A percentile compares a stretch with the other conserved stretches of the same genome.
phyloP scores from a whole-genome alignment of 2,113 vertebrate genomes.

The Formicarius rufipectus region DNA sequence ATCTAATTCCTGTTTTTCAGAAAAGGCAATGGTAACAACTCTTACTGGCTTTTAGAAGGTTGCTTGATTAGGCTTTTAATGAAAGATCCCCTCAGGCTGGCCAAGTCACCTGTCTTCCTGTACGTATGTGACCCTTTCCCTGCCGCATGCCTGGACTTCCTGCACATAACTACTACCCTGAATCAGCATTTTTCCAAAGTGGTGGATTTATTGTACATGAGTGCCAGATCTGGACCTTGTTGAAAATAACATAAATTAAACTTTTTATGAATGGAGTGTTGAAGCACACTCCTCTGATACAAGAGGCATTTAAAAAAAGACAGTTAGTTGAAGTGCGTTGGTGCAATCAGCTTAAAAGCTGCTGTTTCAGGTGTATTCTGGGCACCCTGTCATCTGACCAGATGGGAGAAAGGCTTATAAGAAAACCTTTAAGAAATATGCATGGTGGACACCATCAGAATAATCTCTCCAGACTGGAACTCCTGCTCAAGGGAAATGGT shows the following conservation, averaged over 20 bases:
- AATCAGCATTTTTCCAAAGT: background rate
- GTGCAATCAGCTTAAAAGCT: background rate
- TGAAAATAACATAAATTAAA: background rate
- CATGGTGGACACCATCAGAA: background rate
- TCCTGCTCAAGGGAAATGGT: background rate
- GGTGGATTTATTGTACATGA: background rate
- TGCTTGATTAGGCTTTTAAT: background rate
- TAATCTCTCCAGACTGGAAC: background rate
- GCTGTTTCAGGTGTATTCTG: background rate
- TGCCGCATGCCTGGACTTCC: rapidly evolving
- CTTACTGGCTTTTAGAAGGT: background rate
- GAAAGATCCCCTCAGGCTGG: background rate
- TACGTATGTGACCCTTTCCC: background rate
- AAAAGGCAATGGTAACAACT: background rate
- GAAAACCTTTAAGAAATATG: background rate
- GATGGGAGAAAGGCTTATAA: background rate
- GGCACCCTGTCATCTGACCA: background rate
- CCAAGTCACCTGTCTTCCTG: background rate
- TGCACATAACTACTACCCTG: background rate
- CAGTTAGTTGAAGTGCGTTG: background rate
- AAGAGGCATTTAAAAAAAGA: background rate
- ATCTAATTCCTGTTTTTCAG: background rate
- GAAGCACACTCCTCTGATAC: background rate
- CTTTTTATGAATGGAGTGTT: background rate
- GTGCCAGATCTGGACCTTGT: background rate